Conservation (phyloP, 2,888 invertebrate genomes). For the Morpho achilles region DNA sequence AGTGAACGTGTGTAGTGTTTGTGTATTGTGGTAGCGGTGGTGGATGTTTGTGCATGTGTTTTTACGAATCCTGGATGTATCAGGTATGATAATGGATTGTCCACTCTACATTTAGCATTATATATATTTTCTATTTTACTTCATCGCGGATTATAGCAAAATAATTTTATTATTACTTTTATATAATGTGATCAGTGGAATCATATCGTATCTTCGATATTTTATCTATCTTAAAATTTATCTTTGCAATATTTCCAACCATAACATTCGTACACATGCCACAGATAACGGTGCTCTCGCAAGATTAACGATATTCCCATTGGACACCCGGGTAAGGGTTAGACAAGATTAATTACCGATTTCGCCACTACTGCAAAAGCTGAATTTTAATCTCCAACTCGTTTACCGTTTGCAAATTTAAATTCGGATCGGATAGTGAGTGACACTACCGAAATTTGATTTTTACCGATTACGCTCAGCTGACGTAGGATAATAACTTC, state of each 20-base stretch:
- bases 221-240: background rate
- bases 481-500: too few relatives aligned
- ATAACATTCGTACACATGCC: conserved; percentile 54
- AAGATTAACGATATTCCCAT: conserved; percentile 28
- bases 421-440: conserved; percentile 38
- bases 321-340: conserved; percentile 44
- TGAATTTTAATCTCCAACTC: conserved; percentile 55
- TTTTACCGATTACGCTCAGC: conserved; percentile 12
- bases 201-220: background rate
- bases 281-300: conserved; percentile 44
- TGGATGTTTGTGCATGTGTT: too few relatives aligned
- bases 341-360: conserved; percentile 59
- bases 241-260: conserved; percentile 1
- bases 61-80: too few relatives aligned
- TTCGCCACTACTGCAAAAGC: conserved; percentile 41
- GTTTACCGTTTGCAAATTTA: conserved; percentile 34
- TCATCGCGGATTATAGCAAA: too few relatives aligned
- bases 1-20: too few relatives aligned
- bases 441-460: conserved; percentile 20
- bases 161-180: background rate
- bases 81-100: too few relatives aligned
- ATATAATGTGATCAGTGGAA: too few relatives aligned
- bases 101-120: too few relatives aligned
- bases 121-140: too few relatives aligned
- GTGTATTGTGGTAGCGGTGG: too few relatives aligned